Conservation (phyloP, 2,888 invertebrate species). For the Plutella xylostella region DNA sequence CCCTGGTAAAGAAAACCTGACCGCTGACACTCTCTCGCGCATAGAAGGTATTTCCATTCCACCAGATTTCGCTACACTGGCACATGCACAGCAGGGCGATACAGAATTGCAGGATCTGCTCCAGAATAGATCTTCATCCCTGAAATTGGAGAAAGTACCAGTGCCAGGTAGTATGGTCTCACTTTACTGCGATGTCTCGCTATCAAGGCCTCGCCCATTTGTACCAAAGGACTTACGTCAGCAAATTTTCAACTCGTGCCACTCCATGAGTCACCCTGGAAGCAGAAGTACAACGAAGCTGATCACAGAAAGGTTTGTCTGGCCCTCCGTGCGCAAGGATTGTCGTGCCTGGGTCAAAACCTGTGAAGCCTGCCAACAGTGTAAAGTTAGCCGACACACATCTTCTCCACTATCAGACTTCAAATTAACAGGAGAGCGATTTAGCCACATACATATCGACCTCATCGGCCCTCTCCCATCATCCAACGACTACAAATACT, state of each 20-base stretch:
- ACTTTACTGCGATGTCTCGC: constrained; percentile 11
- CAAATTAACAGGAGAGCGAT: neutral
- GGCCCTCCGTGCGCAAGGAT: constrained; percentile 3
- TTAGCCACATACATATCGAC: neutral
- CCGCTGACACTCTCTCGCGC: constrained; percentile 14
- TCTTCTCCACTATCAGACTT: neutral
- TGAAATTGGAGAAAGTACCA: too few species aligned
- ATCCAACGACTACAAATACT: constrained; percentile 19
- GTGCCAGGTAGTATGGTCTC: neutral
- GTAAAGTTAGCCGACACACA: neutral
- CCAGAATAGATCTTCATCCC: too few species aligned
- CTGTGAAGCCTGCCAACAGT: neutral
- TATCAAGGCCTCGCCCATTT: neutral
- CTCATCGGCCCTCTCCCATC: constrained; percentile 2
- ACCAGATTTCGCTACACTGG: neutral
- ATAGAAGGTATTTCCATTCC: neutral
- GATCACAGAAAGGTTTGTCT: constrained; percentile 1
- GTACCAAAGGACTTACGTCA: constrained; percentile 10
- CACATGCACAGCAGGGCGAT: neutral
- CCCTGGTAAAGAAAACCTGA: constrained; percentile 12
- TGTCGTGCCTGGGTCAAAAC: neutral
- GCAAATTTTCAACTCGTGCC: constrained; percentile 21
- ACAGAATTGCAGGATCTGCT: neutral
- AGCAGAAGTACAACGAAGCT: neutral
- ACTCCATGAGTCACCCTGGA: constrained; percentile 7